Base-by-base conservation (phyloP, 1,140 invertebrate species). In the Papilio aristodemus region DNA sequence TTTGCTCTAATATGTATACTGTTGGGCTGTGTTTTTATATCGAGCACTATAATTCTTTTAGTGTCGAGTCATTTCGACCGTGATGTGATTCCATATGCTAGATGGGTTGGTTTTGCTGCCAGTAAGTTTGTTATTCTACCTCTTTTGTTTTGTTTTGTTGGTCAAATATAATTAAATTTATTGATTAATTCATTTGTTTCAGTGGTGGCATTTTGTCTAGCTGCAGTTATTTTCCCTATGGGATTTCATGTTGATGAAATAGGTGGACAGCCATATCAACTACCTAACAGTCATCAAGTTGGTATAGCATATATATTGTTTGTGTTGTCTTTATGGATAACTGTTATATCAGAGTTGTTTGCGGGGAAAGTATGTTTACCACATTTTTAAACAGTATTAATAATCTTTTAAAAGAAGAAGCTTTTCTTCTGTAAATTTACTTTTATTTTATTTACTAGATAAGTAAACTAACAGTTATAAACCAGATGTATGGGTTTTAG, bases 311-410 rank as follows among this genome's bases (percentile, higher is more conserved):
- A 99, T 84, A 99, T 98, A 75, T 93, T 98, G 77, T 99, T 99
- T 93, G 97, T 98, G 32, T 91, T 99, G 43, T 97, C 97, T 36
- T 87, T 99, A 3, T 99, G 98, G 98, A 97, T 98, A 58, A 98
- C 97, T 54, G 98, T 99, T 4, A 96, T 99, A 75, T 98, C 97
- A 9, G 98, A 99, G 92, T 89, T 99, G 17, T 98, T 99, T 94
- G 97, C 97, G 68, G 97, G 97, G n/a, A 99, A 99, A 95, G 97
- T 99, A 10, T 99, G 98, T 91, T 91, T 98, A 71, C 97, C 97
- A 57, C 97, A 98, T 92, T 97, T 98, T 93, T 98, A 95, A 89
- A 59, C 60, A 19, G 13, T 37, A 62, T 22, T 10, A 38, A 27
- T n/a, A 36, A n/a, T 22, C 11, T 54, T 25, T 22, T n/a, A n/a